Evolutionary conservation across 92 coral and sea anemone genomes (phyloP), one percentile per base, ranked within the genome.

Genomic region (Metridium senile): DNA sequence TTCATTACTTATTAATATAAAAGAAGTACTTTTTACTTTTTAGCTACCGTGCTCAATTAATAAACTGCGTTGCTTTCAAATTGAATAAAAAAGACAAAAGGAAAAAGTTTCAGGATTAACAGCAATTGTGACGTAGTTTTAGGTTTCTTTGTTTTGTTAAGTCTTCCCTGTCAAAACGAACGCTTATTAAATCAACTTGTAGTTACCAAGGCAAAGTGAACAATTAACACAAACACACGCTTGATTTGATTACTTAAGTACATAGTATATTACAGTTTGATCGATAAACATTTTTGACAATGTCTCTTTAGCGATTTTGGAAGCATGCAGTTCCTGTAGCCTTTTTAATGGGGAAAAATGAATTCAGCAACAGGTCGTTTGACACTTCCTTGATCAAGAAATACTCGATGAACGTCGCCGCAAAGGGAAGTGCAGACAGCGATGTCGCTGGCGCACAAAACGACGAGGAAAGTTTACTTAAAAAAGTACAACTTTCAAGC

Each of bases 191-290:
- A 80, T 81, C 74, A 61, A 68, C 81, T 81, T 71, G 26, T 75
- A 45, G 87, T 81, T 79, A 71, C 73, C 56, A 65, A 52, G 83
- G 80, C 80, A 66, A 79, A 78, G 66, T 49, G 63, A 13, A 56
- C 82, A 82, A 83, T 84, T 67, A 88, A 33, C 51, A 71, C 78
- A 84, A 84, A 88, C 29, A 74, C 64, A 68, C 33, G 73, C 69
- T 56, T 25, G 72, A 81, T 47, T 39, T 79, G 86, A 83, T 88
- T 88, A 80, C 56, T 68, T 84, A 88, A 88, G 88, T 78, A 88
- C 85, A 84, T 58, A 32, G 88, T 75, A 63, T 29, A 62, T 20
- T 11, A 2, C 22, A 45, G 33, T 63, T 45, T 25, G 49, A 33
- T 17, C 16, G 49, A 19, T 29, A 33, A 33, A 67, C 52, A n/a